Percentiles rank a stretch among this genome's conserved stretches.
phyloP scores from a whole-genome alignment of 2,113 vertebrate genomes.

The Butastur rufipennis region DNA sequence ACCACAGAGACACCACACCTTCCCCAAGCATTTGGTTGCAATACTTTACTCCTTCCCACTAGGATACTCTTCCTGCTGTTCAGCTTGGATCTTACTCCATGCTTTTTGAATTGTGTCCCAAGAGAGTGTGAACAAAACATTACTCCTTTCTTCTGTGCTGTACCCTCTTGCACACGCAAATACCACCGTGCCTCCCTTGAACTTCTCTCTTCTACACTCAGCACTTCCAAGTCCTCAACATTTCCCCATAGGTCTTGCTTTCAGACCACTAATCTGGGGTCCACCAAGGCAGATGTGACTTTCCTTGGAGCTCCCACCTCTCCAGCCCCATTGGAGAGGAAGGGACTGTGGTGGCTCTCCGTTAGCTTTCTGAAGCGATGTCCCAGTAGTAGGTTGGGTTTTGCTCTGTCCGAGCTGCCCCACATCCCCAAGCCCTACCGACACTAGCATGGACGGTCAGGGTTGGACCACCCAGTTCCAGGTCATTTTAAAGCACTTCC shows the following conservation, averaged over 20 bases:
- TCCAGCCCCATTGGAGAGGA: rapidly evolving
- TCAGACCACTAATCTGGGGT: rapidly evolving
- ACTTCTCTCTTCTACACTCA: background rate
- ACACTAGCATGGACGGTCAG: rapidly evolving
- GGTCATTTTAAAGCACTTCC: background rate
- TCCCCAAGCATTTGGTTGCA: conserved; percentile 5
- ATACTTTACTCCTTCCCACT: conserved; percentile 46
- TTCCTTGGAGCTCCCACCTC: background rate
- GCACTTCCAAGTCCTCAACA: rapidly evolving
- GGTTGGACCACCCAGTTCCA: rapidly evolving
- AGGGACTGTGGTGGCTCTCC: rapidly evolving
- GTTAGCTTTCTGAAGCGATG: rapidly evolving
- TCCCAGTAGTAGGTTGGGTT: background rate
- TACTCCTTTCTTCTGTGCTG: background rate
- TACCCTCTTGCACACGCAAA: background rate
- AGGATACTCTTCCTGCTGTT: conserved; percentile 51
- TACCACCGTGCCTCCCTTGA: background rate
- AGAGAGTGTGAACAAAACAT: background rate
- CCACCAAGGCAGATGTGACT: background rate
- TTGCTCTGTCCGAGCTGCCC: background rate
- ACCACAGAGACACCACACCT: conserved; percentile 34
- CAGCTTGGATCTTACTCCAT: background rate
- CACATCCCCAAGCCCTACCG: rapidly evolving
- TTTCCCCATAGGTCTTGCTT: background rate
- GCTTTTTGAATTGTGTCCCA: conserved; percentile 34